Conservation (phyloP, 2,888 invertebrate genomes). For the Hypselothyrea guttata region DNA sequence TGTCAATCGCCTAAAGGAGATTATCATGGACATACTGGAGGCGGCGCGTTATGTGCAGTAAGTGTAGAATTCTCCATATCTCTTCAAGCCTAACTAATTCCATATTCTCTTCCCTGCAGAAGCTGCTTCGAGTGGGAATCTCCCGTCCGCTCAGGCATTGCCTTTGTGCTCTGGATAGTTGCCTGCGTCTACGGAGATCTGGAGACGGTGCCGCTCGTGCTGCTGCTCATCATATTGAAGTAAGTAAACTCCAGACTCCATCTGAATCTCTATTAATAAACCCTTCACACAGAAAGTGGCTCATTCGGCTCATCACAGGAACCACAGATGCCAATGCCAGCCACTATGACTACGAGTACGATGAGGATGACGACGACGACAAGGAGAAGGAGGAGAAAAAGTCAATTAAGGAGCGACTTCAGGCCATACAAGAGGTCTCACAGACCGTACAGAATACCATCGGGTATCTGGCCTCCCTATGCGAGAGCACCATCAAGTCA, state of each 20-base stretch:
- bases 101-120: slow-evolving; percentile 83
- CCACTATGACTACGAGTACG: slow-evolving; percentile 85
- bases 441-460: slow-evolving; percentile 98
- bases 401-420: slow-evolving; percentile 94
- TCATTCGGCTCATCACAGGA: slow-evolving; percentile 81
- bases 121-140: slow-evolving; percentile 99
- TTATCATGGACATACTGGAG: slow-evolving; percentile 94
- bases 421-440: slow-evolving; percentile 98
- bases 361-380: slow-evolving; percentile 94
- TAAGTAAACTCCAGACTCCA: slow-evolving; percentile 71
- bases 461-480: slow-evolving; percentile 95
- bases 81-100: background rate
- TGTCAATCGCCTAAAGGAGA: slow-evolving; percentile 94
- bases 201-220: slow-evolving; percentile 94
- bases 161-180: slow-evolving; percentile 92
- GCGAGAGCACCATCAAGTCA: slow-evolving; percentile 98
- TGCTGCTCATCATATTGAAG: slow-evolving; percentile 90
- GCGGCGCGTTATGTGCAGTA: slow-evolving; percentile 95
- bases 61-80: too few relatives aligned
- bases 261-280: background rate
- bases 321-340: slow-evolving; percentile 75
- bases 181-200: slow-evolving; percentile 97
- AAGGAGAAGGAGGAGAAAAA: slow-evolving; percentile 98
- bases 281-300: slow-evolving; percentile 78
- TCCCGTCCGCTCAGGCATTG: slow-evolving; percentile 90